Base-by-base conservation (phyloP, 1,140 invertebrate species). In the Arion vulgaris region DNA sequence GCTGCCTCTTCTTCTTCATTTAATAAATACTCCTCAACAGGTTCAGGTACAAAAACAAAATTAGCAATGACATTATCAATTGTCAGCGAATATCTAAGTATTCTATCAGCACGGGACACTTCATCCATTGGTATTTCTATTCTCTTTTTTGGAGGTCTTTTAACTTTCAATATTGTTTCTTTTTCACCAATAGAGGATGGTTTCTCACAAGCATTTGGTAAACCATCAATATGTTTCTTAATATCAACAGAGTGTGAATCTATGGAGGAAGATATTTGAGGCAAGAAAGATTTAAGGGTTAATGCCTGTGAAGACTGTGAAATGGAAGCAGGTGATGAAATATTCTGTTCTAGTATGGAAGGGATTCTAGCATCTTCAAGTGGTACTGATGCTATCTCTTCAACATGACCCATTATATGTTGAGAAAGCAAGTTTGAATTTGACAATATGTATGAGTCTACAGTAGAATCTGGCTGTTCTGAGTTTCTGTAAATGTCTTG, bases 21-120 rank as follows among this genome's bases (percentile, higher is more conserved):
- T 28, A 85, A 66, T 28, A 15, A 38, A 53, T 62, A 69, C 34
- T 82, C 62, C 49, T 82, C 75, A 28, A 82, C 4, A 34, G 77
- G 68, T n/a, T 85, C 80, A 75, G 62, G 69, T 36, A 72, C 68
- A 68, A 77, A 85, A 7, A 82, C 80, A 85, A 82, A 82, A 51
- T 81, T 71, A 28, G 74, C 75, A 66, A 85, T 85, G 11, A 85
- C 83, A 82, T 78, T 23, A 34, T 82, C 72, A 76, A 85, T 85
- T 17, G 83, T 74, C 45, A 62, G 38, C 36, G 62, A 75, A 19
- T 82, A 82, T 32, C 69, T 45, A 28, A 41, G 26, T 41, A 74
- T 26, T 62, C 83, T 78, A 26, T 45, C 4, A 34, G 66, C 80
- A 72, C 75, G 57, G 26, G 76, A 66, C 39, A 68, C 80, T 36